These are phyloP conservation scores for Selenia dentaria DNA, from an alignment of 2,888 invertebrate species.

Conservation along the genomic window DNA sequence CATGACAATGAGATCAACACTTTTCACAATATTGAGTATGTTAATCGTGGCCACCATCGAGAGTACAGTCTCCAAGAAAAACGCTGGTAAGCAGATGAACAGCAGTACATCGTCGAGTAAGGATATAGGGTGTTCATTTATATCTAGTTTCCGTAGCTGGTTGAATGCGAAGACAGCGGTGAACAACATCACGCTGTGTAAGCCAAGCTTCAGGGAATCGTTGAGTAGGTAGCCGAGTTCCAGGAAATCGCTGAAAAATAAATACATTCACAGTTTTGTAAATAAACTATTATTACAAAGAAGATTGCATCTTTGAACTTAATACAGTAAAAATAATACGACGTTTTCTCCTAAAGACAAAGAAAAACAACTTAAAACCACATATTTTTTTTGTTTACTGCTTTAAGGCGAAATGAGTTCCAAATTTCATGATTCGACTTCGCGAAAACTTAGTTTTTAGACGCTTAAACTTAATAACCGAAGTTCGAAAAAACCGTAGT, in stretches of 20 bases:
- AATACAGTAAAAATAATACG: no score
- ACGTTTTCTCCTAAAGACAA: no score
- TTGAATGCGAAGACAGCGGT: slow-evolving; percentile 85
- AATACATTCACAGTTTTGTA: no score
- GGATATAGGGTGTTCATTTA: slow-evolving; percentile 86
- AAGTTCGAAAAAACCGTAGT: no score
- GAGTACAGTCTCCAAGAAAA: slow-evolving; percentile 88
- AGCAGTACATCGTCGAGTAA: slow-evolving; percentile 88
- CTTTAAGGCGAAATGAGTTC: no score
- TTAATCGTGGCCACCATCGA: slow-evolving; percentile 87
- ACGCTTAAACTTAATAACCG: no score
- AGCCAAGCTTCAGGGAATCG: slow-evolving; percentile 76
- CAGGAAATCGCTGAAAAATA: slow-evolving; percentile 69
- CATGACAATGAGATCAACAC: slow-evolving; percentile 82
- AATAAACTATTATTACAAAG: no score
- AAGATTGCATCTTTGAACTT: no score
- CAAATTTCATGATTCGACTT: no score
- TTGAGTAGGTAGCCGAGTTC: slow-evolving; percentile 78
- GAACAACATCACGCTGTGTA: slow-evolving; percentile 84
- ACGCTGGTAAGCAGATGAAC: slow-evolving; percentile 89
- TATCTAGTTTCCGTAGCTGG: slow-evolving; percentile 87
- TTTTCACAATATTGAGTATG: slow-evolving; percentile 75
- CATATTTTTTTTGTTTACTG: no score
- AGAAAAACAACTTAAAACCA: no score
- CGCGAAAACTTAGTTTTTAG: no score